These are phyloP conservation scores for Sabatieria punctata DNA, from an alignment of 2,888 invertebrate species.

Conservation along the genomic window DNA sequence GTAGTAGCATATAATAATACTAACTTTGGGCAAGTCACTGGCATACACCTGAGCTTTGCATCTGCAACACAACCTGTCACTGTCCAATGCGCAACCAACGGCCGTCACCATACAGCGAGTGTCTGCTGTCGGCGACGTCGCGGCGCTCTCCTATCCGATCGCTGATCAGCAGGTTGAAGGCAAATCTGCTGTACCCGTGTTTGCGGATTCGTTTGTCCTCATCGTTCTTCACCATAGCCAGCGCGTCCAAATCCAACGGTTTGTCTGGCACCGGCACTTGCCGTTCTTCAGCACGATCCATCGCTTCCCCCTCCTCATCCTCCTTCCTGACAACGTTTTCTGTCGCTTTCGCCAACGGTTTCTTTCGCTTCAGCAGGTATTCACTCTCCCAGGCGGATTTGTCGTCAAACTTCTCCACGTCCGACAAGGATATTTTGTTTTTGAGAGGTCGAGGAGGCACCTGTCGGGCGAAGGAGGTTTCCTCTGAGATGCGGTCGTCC, in stretches of 20 bases:
- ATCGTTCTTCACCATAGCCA: conserved; percentile 21
- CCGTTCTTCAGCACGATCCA: no score
- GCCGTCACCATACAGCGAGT: conserved; percentile 57
- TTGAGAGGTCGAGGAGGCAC: no score
- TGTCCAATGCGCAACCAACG: conserved; percentile 47
- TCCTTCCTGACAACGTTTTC: no score
- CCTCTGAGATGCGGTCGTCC: no score
- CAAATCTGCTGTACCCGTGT: conserved; percentile 60
- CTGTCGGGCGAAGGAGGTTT: no score
- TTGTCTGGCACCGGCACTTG: no score
- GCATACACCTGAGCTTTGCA: conserved; percentile 50
- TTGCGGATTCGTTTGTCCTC: conserved; percentile 25
- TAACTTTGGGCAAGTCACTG: conserved; percentile 52
- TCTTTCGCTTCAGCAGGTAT: no score
- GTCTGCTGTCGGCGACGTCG: conserved; percentile 66
- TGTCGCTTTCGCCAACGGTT: no score
- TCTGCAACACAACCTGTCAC: conserved; percentile 34
- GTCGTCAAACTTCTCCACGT: no score
- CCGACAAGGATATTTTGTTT: no score
- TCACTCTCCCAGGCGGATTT: no score
- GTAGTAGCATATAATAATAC: conserved; percentile 80
- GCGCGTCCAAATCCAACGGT: conserved; percentile 17
- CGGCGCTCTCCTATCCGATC: conserved; percentile 62
- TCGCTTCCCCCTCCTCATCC: no score
- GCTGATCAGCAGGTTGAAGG: conserved; percentile 78